These are phyloP conservation scores for Catostomus latipinnis DNA, from an alignment of 2,797 vertebrate species.

Conservation along the genomic window DNA sequence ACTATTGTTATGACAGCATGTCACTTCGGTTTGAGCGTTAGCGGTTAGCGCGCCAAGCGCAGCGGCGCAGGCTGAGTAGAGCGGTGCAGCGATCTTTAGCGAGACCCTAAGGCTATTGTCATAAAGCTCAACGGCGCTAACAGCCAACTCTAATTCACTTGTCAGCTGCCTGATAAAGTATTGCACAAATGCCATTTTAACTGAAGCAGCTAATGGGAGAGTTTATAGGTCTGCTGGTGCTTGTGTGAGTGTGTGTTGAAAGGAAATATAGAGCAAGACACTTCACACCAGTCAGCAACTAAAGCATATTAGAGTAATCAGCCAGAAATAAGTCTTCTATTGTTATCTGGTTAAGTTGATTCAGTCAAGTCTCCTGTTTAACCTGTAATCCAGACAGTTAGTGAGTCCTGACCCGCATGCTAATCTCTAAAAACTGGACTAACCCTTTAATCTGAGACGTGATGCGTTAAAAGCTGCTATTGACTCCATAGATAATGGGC, in stretches of 20 bases:
- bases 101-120: conserved; percentile 99
- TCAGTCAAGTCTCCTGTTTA: conserved; percentile 55
- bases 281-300: conserved; percentile 36
- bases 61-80: conserved; percentile 75
- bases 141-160: conserved; percentile 84
- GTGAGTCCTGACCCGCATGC: conserved; percentile 37
- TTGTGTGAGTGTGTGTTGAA: conserved; percentile 33
- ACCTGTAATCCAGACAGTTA: conserved; percentile 52
- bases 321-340: conserved; percentile 47
- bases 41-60: conserved; percentile 73
- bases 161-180: conserved; percentile 87
- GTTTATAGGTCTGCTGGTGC: conserved; percentile 59
- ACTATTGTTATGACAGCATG: conserved; percentile 95
- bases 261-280: conserved; percentile 4
- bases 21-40: conserved; percentile 95
- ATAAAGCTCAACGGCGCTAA: conserved; percentile 92
- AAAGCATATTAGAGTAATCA: conserved; percentile 53
- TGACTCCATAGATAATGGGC: conserved; percentile 28
- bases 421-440: conserved; percentile 46
- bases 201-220: conserved; percentile 87
- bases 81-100: conserved; percentile 93
- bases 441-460: conserved; percentile 37
- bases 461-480: conserved; percentile 24
- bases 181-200: conserved; percentile 82
- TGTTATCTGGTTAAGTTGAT: conserved; percentile 55